phyloP scores from a whole-genome alignment of 2,888 invertebrate genomes.

The Liposcelis brunnea region DNA sequence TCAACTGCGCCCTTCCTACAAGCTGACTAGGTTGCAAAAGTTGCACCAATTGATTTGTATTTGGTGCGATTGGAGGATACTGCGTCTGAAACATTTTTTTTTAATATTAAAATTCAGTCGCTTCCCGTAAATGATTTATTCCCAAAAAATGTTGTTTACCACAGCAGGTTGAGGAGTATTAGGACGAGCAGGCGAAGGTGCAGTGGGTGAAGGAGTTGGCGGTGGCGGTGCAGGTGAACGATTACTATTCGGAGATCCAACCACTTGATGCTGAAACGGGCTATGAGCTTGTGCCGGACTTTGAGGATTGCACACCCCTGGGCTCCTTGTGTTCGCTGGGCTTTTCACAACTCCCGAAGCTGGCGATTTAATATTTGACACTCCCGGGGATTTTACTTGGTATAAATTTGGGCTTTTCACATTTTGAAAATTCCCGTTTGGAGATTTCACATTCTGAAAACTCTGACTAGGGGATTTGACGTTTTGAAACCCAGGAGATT shows the following conservation, averaged over 20 bases:
- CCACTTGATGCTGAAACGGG: slow-evolving; percentile 33
- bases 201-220: slow-evolving; percentile 15
- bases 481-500: too few relatives aligned
- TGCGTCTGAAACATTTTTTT: slow-evolving; percentile 5
- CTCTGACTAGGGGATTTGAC: too few relatives aligned
- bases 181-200: slow-evolving; percentile 14
- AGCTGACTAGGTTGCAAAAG: neutral
- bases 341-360: too few relatives aligned
- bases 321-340: too few relatives aligned
- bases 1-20: slow-evolving; percentile 11
- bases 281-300: slow-evolving; percentile 26
- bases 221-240: slow-evolving; percentile 13
- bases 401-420: too few relatives aligned
- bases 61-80: slow-evolving; percentile 2
- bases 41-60: slow-evolving; percentile 7
- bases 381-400: too few relatives aligned
- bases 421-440: too few relatives aligned
- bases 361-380: too few relatives aligned
- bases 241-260: neutral
- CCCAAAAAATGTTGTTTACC: slow-evolving; percentile 9
- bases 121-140: too few relatives aligned
- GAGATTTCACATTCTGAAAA: too few relatives aligned
- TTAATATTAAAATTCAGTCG: neutral
- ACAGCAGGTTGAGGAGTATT: slow-evolving; percentile 13
- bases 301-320: too few relatives aligned